Conservation (phyloP, 2,113 vertebrate genomes). For the Gallinago media region DNA sequence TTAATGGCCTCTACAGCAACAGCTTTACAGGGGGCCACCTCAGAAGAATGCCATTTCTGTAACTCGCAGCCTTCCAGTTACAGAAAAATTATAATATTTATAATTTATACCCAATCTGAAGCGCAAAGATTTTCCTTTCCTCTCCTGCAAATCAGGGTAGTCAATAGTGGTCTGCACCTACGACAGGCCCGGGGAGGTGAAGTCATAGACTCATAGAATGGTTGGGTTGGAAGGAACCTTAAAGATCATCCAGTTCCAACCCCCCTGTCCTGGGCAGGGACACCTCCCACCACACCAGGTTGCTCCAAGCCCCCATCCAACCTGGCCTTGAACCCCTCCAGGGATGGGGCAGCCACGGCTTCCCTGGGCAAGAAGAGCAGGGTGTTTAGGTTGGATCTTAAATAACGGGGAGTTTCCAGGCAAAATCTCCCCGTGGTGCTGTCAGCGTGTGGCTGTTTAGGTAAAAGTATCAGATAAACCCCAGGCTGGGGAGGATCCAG, state of each 20-base stretch:
- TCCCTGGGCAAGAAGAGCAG: not conserved
- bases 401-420: not conserved
- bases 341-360: not conserved
- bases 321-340: not conserved
- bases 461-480: not conserved
- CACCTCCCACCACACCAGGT: too few relatives aligned
- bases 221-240: not conserved
- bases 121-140: slow-evolving; percentile 38
- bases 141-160: slow-evolving; percentile 67
- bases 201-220: not conserved
- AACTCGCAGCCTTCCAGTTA: slow-evolving; percentile 64
- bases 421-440: not conserved
- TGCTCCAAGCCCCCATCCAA: not conserved
- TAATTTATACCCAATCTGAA: slow-evolving; percentile 83
- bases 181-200: slow-evolving; percentile 74
- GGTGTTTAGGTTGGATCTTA: not conserved
- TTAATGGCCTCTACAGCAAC: slow-evolving; percentile 80
- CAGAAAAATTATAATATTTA: slow-evolving; percentile 64
- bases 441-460: not conserved
- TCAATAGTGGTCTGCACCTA: slow-evolving; percentile 77
- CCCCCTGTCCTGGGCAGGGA: too few relatives aligned
- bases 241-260: too few relatives aligned
- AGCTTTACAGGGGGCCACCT: slow-evolving; percentile 75
- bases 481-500: not conserved
- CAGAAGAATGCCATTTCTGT: slow-evolving; percentile 70